phyloP scores from a whole-genome alignment of 2,797 vertebrate genomes.

The Erpetoichthys calabaricus region DNA sequence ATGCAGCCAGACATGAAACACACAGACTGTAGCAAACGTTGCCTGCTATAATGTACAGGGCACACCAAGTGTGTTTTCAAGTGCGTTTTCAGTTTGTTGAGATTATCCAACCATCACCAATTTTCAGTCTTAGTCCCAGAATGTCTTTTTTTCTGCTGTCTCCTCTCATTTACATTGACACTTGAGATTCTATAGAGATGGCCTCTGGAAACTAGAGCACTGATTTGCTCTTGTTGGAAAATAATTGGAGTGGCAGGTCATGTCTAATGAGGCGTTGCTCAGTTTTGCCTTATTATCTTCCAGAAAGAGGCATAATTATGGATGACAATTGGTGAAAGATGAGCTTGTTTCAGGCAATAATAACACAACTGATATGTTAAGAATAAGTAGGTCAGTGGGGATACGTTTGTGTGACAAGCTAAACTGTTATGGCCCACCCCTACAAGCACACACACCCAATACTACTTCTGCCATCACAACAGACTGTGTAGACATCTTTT shows the following conservation, averaged over 20 bases:
- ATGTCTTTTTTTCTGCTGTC: constrained; percentile 16
- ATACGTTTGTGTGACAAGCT: no score
- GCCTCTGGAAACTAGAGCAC: constrained; percentile 49
- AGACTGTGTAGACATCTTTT: no score
- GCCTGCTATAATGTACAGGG: no score
- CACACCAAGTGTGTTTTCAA: no score
- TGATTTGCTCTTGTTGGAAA: constrained; percentile 30
- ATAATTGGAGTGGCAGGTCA: constrained; percentile 57
- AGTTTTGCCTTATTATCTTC: constrained; percentile 21
- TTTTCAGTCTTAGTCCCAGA: constrained; percentile 10
- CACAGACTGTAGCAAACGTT: no score
- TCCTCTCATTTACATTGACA: constrained; percentile 25
- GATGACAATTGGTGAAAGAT: constrained; percentile 64
- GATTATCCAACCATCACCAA: not conserved
- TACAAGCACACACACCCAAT: no score
- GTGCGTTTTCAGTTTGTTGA: not conserved
- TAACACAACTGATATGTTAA: constrained; percentile 45
- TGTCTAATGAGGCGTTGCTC: constrained; percentile 51
- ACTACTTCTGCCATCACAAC: no score
- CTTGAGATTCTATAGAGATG: constrained; percentile 26
- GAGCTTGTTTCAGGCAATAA: constrained; percentile 67
- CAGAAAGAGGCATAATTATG: constrained; percentile 46
- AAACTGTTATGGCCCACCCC: no score
- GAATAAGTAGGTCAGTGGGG: constrained; percentile 56
- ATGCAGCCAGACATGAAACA: no score